phyloP scores from a whole-genome alignment of 2,113 vertebrate genomes.

The Paramisgurnus dabryanus region DNA sequence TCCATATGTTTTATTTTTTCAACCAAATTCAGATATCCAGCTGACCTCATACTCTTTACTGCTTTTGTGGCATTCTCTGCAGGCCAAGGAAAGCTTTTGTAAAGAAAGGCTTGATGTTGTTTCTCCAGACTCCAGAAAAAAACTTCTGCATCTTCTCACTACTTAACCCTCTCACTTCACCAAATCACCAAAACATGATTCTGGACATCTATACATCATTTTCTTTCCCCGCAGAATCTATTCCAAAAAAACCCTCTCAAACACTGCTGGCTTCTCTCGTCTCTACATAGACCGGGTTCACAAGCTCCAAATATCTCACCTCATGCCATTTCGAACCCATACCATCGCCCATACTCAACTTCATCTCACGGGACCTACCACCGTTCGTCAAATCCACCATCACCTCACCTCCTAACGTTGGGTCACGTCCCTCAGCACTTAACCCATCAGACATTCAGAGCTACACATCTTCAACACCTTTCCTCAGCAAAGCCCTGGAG shows the following conservation, averaged over 20 bases:
- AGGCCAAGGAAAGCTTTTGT: neutral
- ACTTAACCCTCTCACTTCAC: neutral
- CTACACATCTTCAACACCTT: neutral
- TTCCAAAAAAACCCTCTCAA: neutral
- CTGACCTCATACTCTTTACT: too few species aligned
- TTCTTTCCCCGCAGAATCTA: neutral
- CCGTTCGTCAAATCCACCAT: neutral
- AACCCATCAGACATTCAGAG: too few species aligned
- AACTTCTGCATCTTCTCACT: neutral
- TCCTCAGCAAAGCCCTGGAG: neutral
- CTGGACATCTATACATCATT: neutral
- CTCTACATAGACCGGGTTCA: neutral
- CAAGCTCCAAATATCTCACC: neutral
- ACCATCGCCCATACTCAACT: neutral
- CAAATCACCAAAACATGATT: neutral
- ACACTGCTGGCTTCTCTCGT: too few species aligned
- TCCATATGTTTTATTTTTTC: too few species aligned
- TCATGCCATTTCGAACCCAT: neutral
- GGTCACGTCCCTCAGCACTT: neutral
- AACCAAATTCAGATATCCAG: too few species aligned
- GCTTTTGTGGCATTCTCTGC: too few species aligned
- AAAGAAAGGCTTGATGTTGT: neutral
- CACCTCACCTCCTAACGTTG: conserved; percentile 3
- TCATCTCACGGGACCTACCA: neutral
- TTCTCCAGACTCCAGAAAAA: neutral